Base-by-base conservation (phyloP, 1,140 invertebrate species). In the Capitella teleta region DNA sequence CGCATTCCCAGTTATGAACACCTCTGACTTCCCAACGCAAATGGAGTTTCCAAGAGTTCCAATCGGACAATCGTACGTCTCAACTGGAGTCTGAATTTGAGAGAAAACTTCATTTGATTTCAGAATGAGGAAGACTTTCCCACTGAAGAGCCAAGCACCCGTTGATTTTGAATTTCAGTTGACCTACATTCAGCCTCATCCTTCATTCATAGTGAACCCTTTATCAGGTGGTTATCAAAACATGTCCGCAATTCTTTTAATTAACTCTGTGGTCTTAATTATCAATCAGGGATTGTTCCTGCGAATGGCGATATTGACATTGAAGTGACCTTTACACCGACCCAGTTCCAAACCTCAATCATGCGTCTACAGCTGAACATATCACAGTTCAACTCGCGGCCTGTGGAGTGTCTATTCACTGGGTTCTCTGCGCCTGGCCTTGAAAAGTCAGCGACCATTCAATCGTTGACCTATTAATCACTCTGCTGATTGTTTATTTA, bases 141-240 rank as follows among this genome's bases (percentile, higher is more conserved):
- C 68, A 25, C 49, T 73, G 32, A 37, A 56, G 38, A 66, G 62
- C 57, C 56, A 63, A 43, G 65, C 61, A n/a, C 69, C 69, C n/a
- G 56, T 72, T 16, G 69, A 72, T 49, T 72, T 72, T 68, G 69
- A 73, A 54, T 73, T 61, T 54, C 54, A 65, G 30, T 50, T 73
- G 3, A 60, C 59, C 8, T 62, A 62, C 26, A 50, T 67, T 24
- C 63, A 71, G 28, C 61, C 60, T 18, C 58, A 70, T 54, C 61
- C 64, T 47, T 61, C 67, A n/a, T 71, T 72, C 47, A 52, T 52
- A 25, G 55, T 73, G 12, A 51, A 67, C 46, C 70, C 70, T 18
- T 57, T 69, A 56, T 55, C 57, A 61, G 70, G 69, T 70, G 50
- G 49, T 49, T 50, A 34, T 1, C n/a, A n/a, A n/a, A n/a, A n/a